These are phyloP conservation scores for Brotula barbata DNA, from an alignment of 2,797 vertebrate genomes.

Conservation along the genomic window DNA sequence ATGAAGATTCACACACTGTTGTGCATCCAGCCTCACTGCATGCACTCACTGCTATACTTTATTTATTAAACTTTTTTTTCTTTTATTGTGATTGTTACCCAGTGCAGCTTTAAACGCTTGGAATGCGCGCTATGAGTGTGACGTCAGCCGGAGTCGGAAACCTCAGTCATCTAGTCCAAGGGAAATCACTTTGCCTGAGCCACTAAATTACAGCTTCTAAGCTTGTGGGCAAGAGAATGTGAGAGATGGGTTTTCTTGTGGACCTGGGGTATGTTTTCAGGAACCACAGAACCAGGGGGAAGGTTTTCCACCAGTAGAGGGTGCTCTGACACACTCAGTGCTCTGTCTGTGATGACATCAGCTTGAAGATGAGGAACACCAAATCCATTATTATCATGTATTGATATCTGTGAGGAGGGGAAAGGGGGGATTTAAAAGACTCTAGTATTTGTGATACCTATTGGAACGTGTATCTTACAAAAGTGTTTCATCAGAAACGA, in stretches of 20 bases:
- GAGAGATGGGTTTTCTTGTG: conserved; percentile 77
- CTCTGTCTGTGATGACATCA: conserved; percentile 20
- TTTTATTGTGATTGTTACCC: too few relatives aligned
- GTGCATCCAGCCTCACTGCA: background rate
- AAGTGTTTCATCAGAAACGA: conserved; percentile 20
- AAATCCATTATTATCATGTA: too few relatives aligned
- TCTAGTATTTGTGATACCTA: background rate
- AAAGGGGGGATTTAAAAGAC: conserved; percentile 6
- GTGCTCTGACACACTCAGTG: conserved; percentile 19
- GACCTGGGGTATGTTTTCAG: conserved; percentile 68
- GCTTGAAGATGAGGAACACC: conserved; percentile 13
- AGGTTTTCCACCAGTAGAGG: conserved; percentile 69
- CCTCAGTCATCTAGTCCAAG: conserved; percentile 60
- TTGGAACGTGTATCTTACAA: background rate
- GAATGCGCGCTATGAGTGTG: conserved; percentile 43
- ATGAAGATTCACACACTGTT: too few relatives aligned
- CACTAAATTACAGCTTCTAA: conserved; percentile 80
- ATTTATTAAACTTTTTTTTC: conserved; percentile 30
- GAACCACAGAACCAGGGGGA: conserved; percentile 65
- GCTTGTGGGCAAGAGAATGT: conserved; percentile 76
- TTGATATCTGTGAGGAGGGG: too few relatives aligned
- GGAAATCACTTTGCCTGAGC: conserved; percentile 66
- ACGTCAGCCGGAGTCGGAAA: conserved; percentile 63
- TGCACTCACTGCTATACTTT: background rate
- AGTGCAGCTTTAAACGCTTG: conserved; percentile 43